Percentiles rank a stretch among this genome's conserved stretches.
These are phyloP conservation scores for Drosophila chauvacae DNA, from an alignment of 1,140 invertebrate species.

Conservation along the genomic window DNA sequence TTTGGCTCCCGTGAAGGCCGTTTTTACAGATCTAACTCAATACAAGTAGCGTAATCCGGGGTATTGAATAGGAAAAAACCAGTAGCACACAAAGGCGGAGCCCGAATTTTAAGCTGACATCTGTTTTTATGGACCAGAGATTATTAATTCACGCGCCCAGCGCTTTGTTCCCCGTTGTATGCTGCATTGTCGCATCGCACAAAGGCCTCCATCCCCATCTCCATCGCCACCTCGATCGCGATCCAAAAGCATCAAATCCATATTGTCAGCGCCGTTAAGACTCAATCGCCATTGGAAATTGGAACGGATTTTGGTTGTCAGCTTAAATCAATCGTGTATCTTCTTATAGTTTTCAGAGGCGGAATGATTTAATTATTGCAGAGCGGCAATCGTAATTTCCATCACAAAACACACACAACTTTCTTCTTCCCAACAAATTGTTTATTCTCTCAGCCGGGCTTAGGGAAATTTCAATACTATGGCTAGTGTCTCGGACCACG, in stretches of 20 bases:
- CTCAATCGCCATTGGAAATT: slow-evolving; percentile 81
- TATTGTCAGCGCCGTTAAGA: slow-evolving; percentile 76
- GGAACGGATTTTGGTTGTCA: slow-evolving; percentile 79
- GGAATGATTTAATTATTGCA: slow-evolving; percentile 77
- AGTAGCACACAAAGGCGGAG: slow-evolving; percentile 59
- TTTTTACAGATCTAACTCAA: slow-evolving; percentile 21
- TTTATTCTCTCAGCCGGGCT: slow-evolving; percentile 47
- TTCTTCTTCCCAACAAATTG: slow-evolving; percentile 68
- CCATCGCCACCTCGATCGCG: neutral
- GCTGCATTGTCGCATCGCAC: slow-evolving; percentile 38
- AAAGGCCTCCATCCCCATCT: slow-evolving; percentile 22
- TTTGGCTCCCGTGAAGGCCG: slow-evolving; percentile 29
- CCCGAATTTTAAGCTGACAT: slow-evolving; percentile 71
- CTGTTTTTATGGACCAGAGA: slow-evolving; percentile 77
- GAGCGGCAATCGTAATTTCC: slow-evolving; percentile 33
- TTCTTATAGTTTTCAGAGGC: slow-evolving; percentile 65
- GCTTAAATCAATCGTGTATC: slow-evolving; percentile 65
- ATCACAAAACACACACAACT: slow-evolving; percentile 54
- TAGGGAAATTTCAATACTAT: slow-evolving; percentile 46
- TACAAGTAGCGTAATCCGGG: slow-evolving; percentile 66
- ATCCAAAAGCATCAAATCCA: slow-evolving; percentile 39
- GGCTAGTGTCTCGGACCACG: slow-evolving; percentile 17
- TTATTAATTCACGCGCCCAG: slow-evolving; percentile 72
- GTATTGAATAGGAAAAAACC: slow-evolving; percentile 57
- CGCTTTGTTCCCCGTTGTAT: slow-evolving; percentile 47